phyloP scores from a whole-genome alignment of 2,113 vertebrate species.

The Perccottus glenii region DNA sequence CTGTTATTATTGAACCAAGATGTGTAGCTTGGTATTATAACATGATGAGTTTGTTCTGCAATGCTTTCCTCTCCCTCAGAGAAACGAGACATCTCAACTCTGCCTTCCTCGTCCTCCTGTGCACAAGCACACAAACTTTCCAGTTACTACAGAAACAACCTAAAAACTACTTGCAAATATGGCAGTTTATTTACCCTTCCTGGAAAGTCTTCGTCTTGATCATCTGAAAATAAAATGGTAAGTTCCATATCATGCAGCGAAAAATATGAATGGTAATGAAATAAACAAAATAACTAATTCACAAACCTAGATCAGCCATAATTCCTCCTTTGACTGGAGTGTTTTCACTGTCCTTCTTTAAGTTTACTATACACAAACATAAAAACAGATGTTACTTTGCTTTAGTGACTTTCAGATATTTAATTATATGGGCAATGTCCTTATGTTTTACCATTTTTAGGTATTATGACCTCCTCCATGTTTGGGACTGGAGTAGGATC shows the following conservation, averaged over 20 bases:
- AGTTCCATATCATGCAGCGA: not conserved
- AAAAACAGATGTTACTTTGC: not conserved
- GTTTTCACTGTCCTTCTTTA: constrained; percentile 98
- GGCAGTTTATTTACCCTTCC: constrained; percentile 85
- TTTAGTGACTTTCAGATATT: not conserved
- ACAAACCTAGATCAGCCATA: constrained; percentile 92
- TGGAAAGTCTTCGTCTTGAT: constrained; percentile 92
- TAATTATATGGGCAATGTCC: not conserved
- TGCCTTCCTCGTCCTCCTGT: constrained; percentile 92
- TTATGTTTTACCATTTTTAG: constrained; percentile 88
- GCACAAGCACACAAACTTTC: constrained; percentile 37
- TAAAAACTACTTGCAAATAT: not conserved
- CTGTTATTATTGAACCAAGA: constrained; percentile 99
- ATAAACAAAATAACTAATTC: not conserved
- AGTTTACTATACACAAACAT: constrained; percentile 83
- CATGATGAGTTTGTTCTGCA: constrained; percentile 95
- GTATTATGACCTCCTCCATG: constrained; percentile 94
- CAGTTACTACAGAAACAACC: not conserved
- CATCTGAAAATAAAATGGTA: constrained; percentile 81
- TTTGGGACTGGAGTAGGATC: constrained; percentile 96
- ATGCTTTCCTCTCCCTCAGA: constrained; percentile 91
- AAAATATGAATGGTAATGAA: not conserved
- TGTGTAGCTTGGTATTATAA: constrained; percentile 96
- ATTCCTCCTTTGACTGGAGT: constrained; percentile 97
- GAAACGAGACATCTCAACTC: constrained; percentile 85